Base-by-base conservation (phyloP, 2,888 invertebrate species). In the Metacarcinus magister region DNA sequence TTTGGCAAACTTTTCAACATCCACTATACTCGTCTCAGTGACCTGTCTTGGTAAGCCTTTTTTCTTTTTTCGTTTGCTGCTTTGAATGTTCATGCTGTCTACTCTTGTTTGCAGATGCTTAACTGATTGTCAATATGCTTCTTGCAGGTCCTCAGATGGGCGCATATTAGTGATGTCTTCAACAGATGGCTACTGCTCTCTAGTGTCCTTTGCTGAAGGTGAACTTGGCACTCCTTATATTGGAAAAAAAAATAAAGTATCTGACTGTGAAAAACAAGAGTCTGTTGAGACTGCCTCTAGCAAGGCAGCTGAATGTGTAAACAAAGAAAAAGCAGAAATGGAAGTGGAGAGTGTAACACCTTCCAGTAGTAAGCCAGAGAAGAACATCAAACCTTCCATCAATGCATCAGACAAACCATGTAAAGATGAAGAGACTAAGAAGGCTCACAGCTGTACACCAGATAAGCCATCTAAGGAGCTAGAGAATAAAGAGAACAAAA, bases 141-240 rank as follows among this genome's bases (percentile, higher is more conserved):
- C 28, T 92, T 92, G 19, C 97, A 98, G 98, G 98, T 99, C 99
- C 0, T 98, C 98, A 19, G 98, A 99, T 98, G 99, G 99, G 0
- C 98, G 98, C 96, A 97, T 98, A 95, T 97, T 99, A 96, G 98
- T 98, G 8, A 98, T 98, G 0, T 98, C 99, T 3, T 99, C 99
- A 23, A 98, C 99, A 0, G 99, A 99, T 98, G 99, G 99, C 0
- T 99, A 98, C 97, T 99, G 99, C 97, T 98, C 99, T 0, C 98
- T 99, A 94, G 98, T 99, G 43, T 98, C 98, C n/a, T 99, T 99
- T 97, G 98, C 98, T 60, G 97, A 98, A 10, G 98, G 98, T 23
- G 99, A 99, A 98, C 97, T 99, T 23, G 99, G 99, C 8, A 97
- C 97, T 44, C 97, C 98, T 44, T 98, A 98, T 97, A 97, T 54